Evolutionary conservation across 2,797 vertebrate genomes (phyloP).

Genomic region (Anolis apletophallus): DNA sequence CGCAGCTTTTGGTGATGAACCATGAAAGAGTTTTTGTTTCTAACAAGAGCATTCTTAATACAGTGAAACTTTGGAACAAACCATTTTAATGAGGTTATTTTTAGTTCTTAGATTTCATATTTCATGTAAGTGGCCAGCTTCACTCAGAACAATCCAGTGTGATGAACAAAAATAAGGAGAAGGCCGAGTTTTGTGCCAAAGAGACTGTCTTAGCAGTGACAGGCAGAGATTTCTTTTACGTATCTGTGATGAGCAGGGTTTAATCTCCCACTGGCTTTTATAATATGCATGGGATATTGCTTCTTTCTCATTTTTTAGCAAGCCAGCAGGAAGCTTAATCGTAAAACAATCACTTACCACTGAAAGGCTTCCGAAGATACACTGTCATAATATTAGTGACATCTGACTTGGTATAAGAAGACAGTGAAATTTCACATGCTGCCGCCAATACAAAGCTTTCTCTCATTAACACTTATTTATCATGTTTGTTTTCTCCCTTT

Average conservation of each 20-base stretch:
- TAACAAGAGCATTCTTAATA: slow-evolving; percentile 32
- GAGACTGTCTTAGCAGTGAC: not conserved
- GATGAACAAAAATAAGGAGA: slow-evolving; percentile 11
- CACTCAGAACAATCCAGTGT: slow-evolving; percentile 20
- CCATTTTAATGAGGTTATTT: slow-evolving; percentile 40
- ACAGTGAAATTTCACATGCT: slow-evolving; percentile 20
- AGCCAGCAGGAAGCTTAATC: slow-evolving; percentile 45
- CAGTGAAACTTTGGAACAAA: slow-evolving; percentile 33
- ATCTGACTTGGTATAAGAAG: slow-evolving; percentile 24
- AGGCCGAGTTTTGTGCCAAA: not conserved
- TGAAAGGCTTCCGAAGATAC: slow-evolving; percentile 11
- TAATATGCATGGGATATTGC: slow-evolving; percentile 15
- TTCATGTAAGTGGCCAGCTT: slow-evolving; percentile 12
- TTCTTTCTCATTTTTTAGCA: slow-evolving; percentile 32
- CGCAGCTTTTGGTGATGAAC: not conserved
- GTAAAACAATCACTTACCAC: slow-evolving; percentile 32
- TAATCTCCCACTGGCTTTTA: slow-evolving; percentile 41
- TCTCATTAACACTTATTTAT: slow-evolving; percentile 17
- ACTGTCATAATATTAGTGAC: slow-evolving; percentile 53
- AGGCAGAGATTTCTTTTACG: slow-evolving; percentile 28
- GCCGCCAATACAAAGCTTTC: not conserved
- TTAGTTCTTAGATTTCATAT: slow-evolving; percentile 40
- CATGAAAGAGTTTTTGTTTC: slow-evolving; percentile 13
- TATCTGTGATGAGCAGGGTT: slow-evolving; percentile 27
- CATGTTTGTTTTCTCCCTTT: slow-evolving; percentile 10